Base-by-base conservation (phyloP, 2,797 vertebrate species). In the Cynodonichthys magdalenae region DNA sequence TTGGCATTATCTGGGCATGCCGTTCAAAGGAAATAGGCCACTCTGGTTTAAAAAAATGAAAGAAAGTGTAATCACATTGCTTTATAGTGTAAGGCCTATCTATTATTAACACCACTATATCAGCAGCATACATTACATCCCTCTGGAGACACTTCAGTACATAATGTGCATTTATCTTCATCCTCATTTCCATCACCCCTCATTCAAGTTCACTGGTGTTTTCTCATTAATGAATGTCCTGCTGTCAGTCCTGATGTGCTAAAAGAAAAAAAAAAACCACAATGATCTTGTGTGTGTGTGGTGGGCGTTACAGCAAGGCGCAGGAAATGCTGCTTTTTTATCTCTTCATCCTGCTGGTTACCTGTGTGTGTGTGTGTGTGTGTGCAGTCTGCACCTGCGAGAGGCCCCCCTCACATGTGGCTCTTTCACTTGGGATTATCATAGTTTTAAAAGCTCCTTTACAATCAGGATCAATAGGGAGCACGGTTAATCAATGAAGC, bases 11-110 rank as follows among this genome's bases (percentile, higher is more conserved):
- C 46, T 66, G 59, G 80, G 77, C 77, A 65, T 83, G 85, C 86
- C 86, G 84, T 84, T 74, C 72, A 68, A 75, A 71, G 83, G 77
- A 80, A 84, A 81, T 75, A 82, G 86, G 83, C 85, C 86, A 87
- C 84, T 82, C 75, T 75, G 75, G 76, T 10, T n/a, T 66, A 59
- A 39, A 39, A 39, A 39, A 11, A 39, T 3, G 29, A 39, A 39
- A 11, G 10, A 11, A 27, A 49, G 78, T 75, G 78, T 88, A 83
- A 86, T 88, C 82, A 81, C 68, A 80, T 81, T 75, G 83, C 67
- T 82, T 55, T 83, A 82, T 70, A 82, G 65, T 78, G 81, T 63
- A 69, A 82, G 85, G 51, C 87, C 86, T 77, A 72, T 88, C 74
- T 84, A 85, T 90, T 84, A 87, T 90, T 79, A 84, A 89, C 68